Evolutionary conservation across 2,888 invertebrate species (phyloP), one percentile per base, ranked within the genome.

Genomic region (Plusia festucae): DNA sequence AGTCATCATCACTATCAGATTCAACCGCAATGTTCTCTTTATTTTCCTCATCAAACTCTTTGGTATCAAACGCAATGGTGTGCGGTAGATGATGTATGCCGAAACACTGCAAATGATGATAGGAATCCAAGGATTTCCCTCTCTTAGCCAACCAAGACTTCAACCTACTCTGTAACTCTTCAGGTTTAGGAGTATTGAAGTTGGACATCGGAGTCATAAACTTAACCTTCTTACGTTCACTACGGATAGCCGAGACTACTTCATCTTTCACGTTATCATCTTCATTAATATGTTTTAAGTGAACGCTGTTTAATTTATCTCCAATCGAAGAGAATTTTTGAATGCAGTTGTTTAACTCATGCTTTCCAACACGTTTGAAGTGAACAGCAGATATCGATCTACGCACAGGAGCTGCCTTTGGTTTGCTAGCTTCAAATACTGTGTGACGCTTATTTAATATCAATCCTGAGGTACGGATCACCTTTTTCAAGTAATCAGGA

Each of bases 101-200:
- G 40, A 96, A 96, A 77, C 95, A 96, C 81, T 95, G 95, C 34
- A 96, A 85, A 80, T 96, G 96, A 15, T 94, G 95, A 76, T 92
- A 96, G 0, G 92, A 89, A 53, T 92, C 88, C 0, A 95, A 54
- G 0, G 93, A 91, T 75, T 95, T 96, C 0, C 96, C 96, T 16
- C 91, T 86, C 67, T 95, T 95, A 51, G 91, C 86, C 7, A 96
- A 83, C 96, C 96, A 96, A 0, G 90, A 87, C 56, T 93, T 92
- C 16, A 96, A 80, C 59, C 92, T 86, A 0, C 84, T 68, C 66
- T 92, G 93, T 18, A 96, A 61, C 62, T 95, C 95, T 20, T 90
- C 90, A 0, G 91, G 90, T 53, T 77, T 88, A 0, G 95, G 95
- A 1, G 94, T 93, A 61, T 93, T 93, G 9, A 89, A 88, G 58